Evolutionary conservation across 1,140 invertebrate species (phyloP).

Genomic region (Sycophila sp.): DNA sequence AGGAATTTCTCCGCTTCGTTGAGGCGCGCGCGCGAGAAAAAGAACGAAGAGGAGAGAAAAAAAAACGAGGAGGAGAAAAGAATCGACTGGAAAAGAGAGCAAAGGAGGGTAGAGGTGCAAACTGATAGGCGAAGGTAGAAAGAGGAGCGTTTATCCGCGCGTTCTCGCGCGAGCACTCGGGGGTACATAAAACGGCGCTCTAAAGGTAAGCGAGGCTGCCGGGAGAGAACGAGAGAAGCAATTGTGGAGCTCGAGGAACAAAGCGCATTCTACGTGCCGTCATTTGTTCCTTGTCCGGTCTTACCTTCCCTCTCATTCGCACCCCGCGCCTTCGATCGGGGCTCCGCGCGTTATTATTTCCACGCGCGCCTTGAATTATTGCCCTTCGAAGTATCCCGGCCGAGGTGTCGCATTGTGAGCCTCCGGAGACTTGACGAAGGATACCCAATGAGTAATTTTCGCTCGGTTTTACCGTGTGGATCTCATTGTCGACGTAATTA

Average conservation of each 20-base stretch:
- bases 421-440: no score
- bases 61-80: background rate
- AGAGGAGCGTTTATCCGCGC: slow-evolving; percentile 15
- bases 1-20: no score
- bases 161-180: background rate
- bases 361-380: slow-evolving; percentile 23
- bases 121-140: slow-evolving; percentile 19
- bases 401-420: no score
- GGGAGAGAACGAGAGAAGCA: slow-evolving; percentile 15
- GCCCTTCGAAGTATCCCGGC: background rate
- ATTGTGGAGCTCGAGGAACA: slow-evolving; percentile 49
- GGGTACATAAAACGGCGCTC: background rate
- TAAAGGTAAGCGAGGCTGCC: background rate
- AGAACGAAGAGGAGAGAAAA: background rate
- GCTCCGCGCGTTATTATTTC: slow-evolving; percentile 23
- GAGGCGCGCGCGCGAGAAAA: background rate
- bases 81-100: background rate
- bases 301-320: slow-evolving; percentile 37
- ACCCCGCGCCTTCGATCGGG: background rate
- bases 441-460: slow-evolving; percentile 9
- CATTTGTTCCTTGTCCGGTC: slow-evolving; percentile 57
- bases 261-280: slow-evolving; percentile 59
- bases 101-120: slow-evolving; percentile 32
- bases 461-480: background rate
- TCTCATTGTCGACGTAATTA: background rate